Evolutionary conservation across 2,797 vertebrate species (phyloP).

Genomic region (Sardinella longiceps): DNA sequence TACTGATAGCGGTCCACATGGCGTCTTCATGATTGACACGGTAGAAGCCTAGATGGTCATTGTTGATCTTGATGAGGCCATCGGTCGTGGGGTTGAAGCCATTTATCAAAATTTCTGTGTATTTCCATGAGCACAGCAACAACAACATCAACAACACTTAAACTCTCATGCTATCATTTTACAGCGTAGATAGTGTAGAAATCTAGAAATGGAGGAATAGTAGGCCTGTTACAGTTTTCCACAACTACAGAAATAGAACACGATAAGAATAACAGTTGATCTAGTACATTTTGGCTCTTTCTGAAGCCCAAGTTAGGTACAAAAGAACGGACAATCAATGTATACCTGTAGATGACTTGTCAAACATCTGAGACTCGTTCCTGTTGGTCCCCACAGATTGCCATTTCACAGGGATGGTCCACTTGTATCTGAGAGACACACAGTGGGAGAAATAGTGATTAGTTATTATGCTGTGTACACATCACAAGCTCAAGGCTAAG

Average conservation of each 20-base stretch:
- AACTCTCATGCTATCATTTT: background rate
- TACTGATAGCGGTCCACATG: conserved; percentile 76
- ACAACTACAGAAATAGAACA: background rate
- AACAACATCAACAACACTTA: background rate
- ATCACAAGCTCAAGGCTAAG: background rate
- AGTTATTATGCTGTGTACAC: background rate
- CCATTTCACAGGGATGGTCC: conserved; percentile 91
- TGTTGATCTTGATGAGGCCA: conserved; percentile 81
- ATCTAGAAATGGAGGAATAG: background rate
- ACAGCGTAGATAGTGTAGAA: background rate
- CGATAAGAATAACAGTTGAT: background rate
- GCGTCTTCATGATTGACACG: conserved; percentile 83
- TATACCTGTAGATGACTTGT: conserved; percentile 75
- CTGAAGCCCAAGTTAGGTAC: background rate
- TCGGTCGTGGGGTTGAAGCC: conserved; percentile 53
- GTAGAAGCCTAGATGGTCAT: conserved; percentile 89
- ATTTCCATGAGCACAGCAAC: conserved; percentile 29
- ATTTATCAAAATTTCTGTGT: conserved; percentile 59
- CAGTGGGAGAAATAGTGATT: background rate
- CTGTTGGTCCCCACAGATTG: conserved; percentile 49
- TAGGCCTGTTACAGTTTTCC: background rate
- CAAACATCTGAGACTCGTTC: conserved; percentile 65
- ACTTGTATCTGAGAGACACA: conserved; percentile 84
- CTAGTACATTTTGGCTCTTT: background rate
- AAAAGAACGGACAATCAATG: background rate